Evolutionary conservation across 2,113 vertebrate species (phyloP), one percentile per base, ranked within the genome.

Genomic region (Charina bottae): DNA sequence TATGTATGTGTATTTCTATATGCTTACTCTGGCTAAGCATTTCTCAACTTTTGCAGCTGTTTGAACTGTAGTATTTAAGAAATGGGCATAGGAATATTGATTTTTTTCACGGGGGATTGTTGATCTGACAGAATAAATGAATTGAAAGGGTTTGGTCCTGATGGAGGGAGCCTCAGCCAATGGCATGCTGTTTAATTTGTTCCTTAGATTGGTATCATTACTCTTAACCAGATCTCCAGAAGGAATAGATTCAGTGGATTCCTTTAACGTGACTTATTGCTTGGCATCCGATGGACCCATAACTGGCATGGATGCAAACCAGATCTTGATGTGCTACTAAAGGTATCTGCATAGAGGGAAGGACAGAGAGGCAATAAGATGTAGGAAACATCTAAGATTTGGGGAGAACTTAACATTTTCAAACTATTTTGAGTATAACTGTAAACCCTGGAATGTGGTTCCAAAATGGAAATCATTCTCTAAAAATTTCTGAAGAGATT

Each of bases 101-200:
- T 24, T 90, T 83, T 72, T 49, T 92, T 85, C 21, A 21, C 37
- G 86, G 72, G 6, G 33, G 87, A 19, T 26, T 17, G 10, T 10
- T 28, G 84, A 1, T 2, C 89, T 49, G 68, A 55, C 5, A 85
- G 93, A 92, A 94, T 92, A 92, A 68, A 84, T 83, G 91, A 53
- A 68, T 85, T 23, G 21, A 78, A 78, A 78, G 60, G 33, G 0
- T 0, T 19, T 13, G 6, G 60, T 53, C 59, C 88, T 64, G 58
- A 84, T 56, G 49, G 2, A 0, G 19, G 55, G 37, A 19, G 1
- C 42, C 64, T 23, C 19, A 8, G 0, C 0, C 88, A 42, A 0
- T 60, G 42, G 90, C 83, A 17, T 33, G 84, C 7, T 62, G 11
- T 53, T 59, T 59, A 1, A 49, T 0, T 0, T 0, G 4, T 0